phyloP scores from a whole-genome alignment of 1,140 invertebrate species.

The Lamellibrachia luymesi region DNA sequence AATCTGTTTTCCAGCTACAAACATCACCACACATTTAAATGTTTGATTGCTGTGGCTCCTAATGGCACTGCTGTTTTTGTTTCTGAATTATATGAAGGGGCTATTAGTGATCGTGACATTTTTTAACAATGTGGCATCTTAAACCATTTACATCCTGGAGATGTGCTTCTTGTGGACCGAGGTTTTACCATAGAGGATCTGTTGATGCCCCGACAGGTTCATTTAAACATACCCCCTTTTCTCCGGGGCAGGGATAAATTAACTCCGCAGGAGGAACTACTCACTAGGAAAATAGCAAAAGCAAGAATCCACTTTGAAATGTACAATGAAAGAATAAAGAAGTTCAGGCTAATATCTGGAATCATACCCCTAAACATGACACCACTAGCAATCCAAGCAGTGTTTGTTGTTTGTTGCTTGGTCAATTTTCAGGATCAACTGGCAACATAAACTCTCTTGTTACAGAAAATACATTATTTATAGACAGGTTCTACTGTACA shows the following conservation, averaged over 20 bases:
- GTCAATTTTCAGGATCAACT: conserved; percentile 21
- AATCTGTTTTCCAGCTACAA: conserved; percentile 26
- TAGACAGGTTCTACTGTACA: neutral
- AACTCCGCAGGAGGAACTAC: conserved; percentile 26
- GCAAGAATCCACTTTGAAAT: conserved; percentile 23
- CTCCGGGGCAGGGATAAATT: conserved; percentile 26
- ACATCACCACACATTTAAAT: conserved; percentile 24
- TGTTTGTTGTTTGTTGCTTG: conserved; percentile 24
- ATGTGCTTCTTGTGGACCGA: conserved; percentile 31
- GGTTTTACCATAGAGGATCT: conserved; percentile 34
- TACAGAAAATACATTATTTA: neutral
- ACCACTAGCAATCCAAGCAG: conserved; percentile 7
- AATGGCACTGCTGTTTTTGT: conserved; percentile 21
- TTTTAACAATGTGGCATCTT: conserved; percentile 28
- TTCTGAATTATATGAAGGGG: conserved; percentile 21
- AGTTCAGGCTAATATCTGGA: conserved; percentile 8
- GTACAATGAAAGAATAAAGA: conserved; percentile 24
- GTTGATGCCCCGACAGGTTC: conserved; percentile 24
- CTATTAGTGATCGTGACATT: conserved; percentile 16
- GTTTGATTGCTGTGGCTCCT: conserved; percentile 22
- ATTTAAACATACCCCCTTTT: conserved; percentile 35
- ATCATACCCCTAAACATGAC: conserved; percentile 14
- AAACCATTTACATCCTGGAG: conserved; percentile 25
- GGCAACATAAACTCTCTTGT: conserved; percentile 9
- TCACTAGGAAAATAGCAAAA: conserved; percentile 25